Percentiles rank a stretch among this genome's conserved stretches.
Conservation (phyloP, 2,113 vertebrate genomes). For the Theristicus caerulescens region DNA sequence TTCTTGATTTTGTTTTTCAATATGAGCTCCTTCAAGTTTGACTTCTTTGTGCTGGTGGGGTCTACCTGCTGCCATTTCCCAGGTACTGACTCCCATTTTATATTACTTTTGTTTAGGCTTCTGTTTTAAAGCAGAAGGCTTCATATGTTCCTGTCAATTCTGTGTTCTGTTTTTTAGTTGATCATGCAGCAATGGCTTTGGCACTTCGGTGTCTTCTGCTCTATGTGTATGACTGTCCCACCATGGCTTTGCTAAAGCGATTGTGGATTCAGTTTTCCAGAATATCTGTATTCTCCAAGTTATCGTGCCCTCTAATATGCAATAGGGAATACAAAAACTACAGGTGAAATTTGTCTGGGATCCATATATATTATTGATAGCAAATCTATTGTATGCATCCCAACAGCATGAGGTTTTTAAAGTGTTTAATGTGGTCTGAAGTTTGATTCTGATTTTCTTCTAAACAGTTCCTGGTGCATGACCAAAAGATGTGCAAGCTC, state of each 20-base stretch:
- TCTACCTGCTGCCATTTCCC: neutral
- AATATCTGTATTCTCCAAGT: neutral
- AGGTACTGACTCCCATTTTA: neutral
- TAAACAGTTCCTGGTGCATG: neutral
- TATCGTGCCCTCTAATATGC: neutral
- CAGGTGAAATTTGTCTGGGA: neutral
- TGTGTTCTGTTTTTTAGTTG: neutral
- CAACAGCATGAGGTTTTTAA: neutral
- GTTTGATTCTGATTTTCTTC: neutral
- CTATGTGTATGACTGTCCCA: neutral
- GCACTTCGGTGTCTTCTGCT: neutral
- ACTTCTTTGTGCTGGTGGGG: neutral
- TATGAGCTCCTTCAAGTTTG: neutral
- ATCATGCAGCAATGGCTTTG: neutral
- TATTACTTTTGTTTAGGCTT: neutral
- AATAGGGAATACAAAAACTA: neutral
- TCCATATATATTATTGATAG: neutral
- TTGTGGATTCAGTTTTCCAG: neutral
- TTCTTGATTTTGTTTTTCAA: neutral
- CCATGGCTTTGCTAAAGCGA: neutral
- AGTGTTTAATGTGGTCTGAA: neutral
- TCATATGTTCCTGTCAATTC: neutral
- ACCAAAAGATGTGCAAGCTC: neutral
- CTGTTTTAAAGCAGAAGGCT: neutral
- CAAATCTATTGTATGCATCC: neutral